Evolutionary conservation across 2,797 vertebrate species (phyloP), one percentile per base, ranked within the genome.

Genomic region (Sardinella longiceps): DNA sequence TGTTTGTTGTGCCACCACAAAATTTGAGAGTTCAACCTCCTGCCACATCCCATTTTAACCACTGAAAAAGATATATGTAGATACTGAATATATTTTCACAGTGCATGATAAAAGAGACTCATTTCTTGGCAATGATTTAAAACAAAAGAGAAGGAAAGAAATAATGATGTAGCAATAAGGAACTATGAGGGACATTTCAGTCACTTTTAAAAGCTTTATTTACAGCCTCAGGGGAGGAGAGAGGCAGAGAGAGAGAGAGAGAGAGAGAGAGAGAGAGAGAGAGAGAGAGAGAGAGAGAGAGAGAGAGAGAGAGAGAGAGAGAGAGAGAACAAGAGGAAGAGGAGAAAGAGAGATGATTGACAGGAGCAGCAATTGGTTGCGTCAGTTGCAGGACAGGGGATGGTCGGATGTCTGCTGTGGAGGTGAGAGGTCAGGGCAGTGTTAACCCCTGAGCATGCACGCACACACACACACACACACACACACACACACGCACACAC

Each of bases 301-400:
- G n/a, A n/a, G n/a, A n/a, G n/a, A n/a, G 12, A 50, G 12, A 11
- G 1, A 2, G 89, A 60, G 66, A 83, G 14, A 14, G 20, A 60
- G 23, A 2, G 30, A 28, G 11, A 63, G 60, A 25, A 18, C 0
- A 20, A 18, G 60, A 15, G 14, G 6, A n/a, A 82, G 39, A 60
- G 86, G 88, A 87, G 91, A 88, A 92, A 90, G 90, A 85, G 74
- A 85, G 88, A 81, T 91, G 87, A 91, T 89, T 48, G 50, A 80
- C 83, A 89, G 86, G 30, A 33, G 30, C 66, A 70, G 66, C 28
- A 30, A 70, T 30, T 70, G 28, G 66, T 33, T 70, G 5, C 30
- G 66, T 30, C 66, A 70, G 30, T 37, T 5, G 66, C 66, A 37
- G 30, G 66, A 70, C 28, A 28, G 30, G 66, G 30, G 66, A 37